Base-by-base conservation (phyloP, 2,888 invertebrate genomes). In the Lissonota sp. region DNA sequence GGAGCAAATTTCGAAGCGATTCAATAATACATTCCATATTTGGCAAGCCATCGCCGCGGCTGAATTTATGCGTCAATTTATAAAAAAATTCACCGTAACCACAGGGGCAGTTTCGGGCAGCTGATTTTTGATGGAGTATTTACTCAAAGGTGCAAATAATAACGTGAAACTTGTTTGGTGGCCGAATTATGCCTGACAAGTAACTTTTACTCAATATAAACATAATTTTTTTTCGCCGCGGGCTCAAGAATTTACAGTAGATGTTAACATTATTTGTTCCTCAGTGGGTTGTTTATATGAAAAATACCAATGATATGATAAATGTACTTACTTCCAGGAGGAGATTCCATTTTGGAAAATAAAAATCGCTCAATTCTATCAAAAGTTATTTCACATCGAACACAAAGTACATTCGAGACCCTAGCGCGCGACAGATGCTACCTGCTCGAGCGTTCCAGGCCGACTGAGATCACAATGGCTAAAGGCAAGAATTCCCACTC, bases 321-420 rank as follows among this genome's bases (percentile, higher is more conserved):
- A 49, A 49, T 7, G 10, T 49, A 49, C 10, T 49, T 49, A 49
- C 49, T 53, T 53, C 16, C 53, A 12, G 53, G 3, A 16, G 3
- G 53, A 14, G 16, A 16, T 53, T 53, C 53, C 53, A 53, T 53
- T 14, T 53, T 53, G 12, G 14, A 53, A 12, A 53, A 53, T 53
- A 4, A 10, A 53, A 53, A 53, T 53, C 14, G 14, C 53, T 53
- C 14, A 53, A 53, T 53, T 53, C 16, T 5, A 53, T 14, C 14
- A 4, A 14, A 5, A 53, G 14, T 53, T 53, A 53, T 53, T 53
- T 16, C 12, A 53, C 53, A 14, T 53, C 6, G 14, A 53, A 53
- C 53, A 53, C 53, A 53, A 16, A 14, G 53, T 53, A 53, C 3
- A 14, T 53, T 14, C 14, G 12, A 53, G 14, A 14, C 2, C 14